A percentile compares a stretch with the other conserved stretches of the same genome.
Conservation (phyloP, 2,888 invertebrate species). For the Ectemnius lituratus region DNA sequence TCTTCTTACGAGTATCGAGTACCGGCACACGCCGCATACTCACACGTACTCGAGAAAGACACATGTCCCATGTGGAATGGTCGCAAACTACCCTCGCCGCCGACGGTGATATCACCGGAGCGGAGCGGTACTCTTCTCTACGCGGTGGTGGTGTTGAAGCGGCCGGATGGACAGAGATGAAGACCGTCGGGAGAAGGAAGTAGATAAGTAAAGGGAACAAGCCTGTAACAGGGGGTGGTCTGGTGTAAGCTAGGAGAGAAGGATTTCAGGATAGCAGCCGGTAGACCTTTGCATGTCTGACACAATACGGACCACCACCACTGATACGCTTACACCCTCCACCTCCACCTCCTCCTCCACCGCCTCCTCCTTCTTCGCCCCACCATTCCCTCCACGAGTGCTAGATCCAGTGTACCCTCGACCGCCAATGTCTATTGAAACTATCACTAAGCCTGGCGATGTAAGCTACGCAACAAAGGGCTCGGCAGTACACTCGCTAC, state of each 20-base stretch:
- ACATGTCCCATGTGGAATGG: slow-evolving; percentile 34
- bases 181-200: slow-evolving; percentile 17
- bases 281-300: slow-evolving; percentile 34
- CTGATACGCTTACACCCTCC: background rate
- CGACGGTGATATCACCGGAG: background rate
- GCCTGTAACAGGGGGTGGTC: slow-evolving; percentile 20
- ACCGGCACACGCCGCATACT: slow-evolving; percentile 31
- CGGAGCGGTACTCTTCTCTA: too few relatives aligned
- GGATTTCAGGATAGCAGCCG: slow-evolving; percentile 49
- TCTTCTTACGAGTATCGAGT: background rate
- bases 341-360: too few relatives aligned
- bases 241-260: background rate
- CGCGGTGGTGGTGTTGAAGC: background rate
- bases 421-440: slow-evolving; percentile 26
- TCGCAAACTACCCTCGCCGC: slow-evolving; percentile 43
- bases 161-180: background rate
- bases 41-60: slow-evolving; percentile 43
- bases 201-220: slow-evolving; percentile 7
- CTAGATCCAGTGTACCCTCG: slow-evolving; percentile 11
- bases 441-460: background rate
- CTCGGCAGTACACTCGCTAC: background rate
- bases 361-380: too few relatives aligned
- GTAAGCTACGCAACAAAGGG: background rate
- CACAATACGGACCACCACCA: slow-evolving; percentile 28
- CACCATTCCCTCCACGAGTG: too few relatives aligned